phyloP scores from a whole-genome alignment of 2,113 vertebrate genomes.

The Procapra przewalskii region DNA sequence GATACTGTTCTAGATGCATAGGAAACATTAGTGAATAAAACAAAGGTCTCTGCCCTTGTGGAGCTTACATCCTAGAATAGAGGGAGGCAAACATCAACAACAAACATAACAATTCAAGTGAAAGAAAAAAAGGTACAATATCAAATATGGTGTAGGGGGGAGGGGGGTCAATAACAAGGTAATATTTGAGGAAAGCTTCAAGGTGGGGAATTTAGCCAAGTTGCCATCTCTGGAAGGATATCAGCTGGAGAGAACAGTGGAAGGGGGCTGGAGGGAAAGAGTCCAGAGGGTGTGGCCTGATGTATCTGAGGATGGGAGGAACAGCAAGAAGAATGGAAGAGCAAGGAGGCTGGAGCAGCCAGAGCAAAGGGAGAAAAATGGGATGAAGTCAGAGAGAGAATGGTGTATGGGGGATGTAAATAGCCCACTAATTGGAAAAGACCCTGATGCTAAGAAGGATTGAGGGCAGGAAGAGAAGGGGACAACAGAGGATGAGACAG shows the following conservation, averaged over 20 bases:
- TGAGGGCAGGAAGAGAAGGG: not conserved
- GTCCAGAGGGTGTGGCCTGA: not conserved
- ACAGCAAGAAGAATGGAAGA: not conserved
- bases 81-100: not conserved
- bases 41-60: not conserved
- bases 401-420: not conserved
- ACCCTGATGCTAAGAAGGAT: not conserved
- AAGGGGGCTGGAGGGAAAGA: not conserved
- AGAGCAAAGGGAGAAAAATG: not conserved
- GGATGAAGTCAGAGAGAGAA: too few relatives aligned
- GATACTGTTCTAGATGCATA: not conserved
- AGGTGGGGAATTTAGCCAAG: not conserved
- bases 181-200: not conserved
- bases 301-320: not conserved
- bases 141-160: not conserved
- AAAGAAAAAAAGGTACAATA: not conserved
- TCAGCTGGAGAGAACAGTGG: not conserved
- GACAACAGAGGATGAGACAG: not conserved
- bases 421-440: not conserved
- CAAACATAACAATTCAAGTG: not conserved
- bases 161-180: not conserved
- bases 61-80: not conserved
- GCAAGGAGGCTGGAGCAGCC: not conserved
- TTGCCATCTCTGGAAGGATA: not conserved
- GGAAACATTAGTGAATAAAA: not conserved